Conservation (phyloP, 2,113 vertebrate genomes). For the Pitta sordida region DNA sequence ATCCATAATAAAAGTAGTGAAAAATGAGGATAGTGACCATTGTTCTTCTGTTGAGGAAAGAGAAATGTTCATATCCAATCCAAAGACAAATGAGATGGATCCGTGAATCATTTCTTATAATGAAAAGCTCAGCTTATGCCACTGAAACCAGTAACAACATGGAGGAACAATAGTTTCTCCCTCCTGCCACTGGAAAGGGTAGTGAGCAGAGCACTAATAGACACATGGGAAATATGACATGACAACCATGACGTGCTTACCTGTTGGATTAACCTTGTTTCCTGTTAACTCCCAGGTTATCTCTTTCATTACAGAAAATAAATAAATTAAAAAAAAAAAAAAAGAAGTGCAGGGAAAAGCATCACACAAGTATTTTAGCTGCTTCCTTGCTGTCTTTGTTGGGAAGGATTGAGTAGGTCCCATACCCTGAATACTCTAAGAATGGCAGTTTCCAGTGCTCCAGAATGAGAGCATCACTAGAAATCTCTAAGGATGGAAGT, state of each 20-base stretch:
- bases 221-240: not conserved
- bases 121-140: not conserved
- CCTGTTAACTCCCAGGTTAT: not conserved
- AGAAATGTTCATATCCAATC: not conserved
- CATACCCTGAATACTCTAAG: not conserved
- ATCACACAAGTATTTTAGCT: not conserved
- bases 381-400: not conserved
- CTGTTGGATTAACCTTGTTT: not conserved
- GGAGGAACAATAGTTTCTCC: not conserved
- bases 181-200: not conserved
- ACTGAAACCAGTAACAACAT: not conserved
- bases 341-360: not conserved
- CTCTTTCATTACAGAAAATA: not conserved
- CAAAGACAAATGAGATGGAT: not conserved
- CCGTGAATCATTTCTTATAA: not conserved
- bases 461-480: not conserved
- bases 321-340: not conserved
- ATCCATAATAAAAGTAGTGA: not conserved
- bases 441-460: not conserved
- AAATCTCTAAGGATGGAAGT: not conserved
- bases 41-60: not conserved
- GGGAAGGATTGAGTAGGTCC: rapidly evolving
- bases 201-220: not conserved
- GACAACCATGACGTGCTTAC: not conserved
- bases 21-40: not conserved